A percentile compares a stretch with the other conserved stretches of the same genome.
These are phyloP conservation scores for Arvicanthis niloticus DNA, from an alignment of 2,113 vertebrate genomes.

Conservation along the genomic window DNA sequence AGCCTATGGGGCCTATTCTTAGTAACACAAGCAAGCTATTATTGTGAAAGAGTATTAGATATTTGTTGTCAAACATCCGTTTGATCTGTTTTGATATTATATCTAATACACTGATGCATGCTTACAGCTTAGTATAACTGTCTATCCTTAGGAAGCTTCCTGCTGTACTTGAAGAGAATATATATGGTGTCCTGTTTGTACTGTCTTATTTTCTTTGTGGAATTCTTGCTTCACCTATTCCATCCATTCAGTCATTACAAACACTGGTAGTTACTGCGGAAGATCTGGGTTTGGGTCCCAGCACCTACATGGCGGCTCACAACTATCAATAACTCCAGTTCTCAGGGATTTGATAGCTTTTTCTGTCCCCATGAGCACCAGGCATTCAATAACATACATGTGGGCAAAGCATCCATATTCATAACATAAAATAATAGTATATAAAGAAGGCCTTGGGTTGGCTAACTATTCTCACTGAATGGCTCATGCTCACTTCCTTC, in stretches of 20 bases:
- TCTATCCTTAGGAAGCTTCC: neutral
- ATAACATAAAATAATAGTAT: neutral
- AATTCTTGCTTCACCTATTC: neutral
- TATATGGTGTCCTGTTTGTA: neutral
- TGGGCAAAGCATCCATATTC: neutral
- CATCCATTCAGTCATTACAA: neutral
- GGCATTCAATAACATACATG: neutral
- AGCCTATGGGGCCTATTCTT: neutral
- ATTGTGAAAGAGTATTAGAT: neutral
- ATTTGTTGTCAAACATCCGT: neutral
- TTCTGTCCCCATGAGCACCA: neutral
- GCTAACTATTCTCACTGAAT: neutral
- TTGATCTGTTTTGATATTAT: neutral
- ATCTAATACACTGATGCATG: neutral
- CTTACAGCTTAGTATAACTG: neutral
- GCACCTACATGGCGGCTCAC: neutral
- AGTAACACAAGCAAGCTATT: neutral
- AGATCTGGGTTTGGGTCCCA: neutral
- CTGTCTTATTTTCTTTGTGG: neutral
- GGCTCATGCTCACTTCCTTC: neutral
- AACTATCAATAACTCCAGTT: neutral
- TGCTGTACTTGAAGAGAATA: neutral
- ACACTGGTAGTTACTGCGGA: neutral
- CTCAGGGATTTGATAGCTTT: too few relatives aligned
- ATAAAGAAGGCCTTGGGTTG: neutral